A percentile compares a stretch with the other conserved stretches of the same genome.
Evolutionary conservation across 2,888 invertebrate genomes (phyloP).

Genomic region (Drosophila putrida): DNA sequence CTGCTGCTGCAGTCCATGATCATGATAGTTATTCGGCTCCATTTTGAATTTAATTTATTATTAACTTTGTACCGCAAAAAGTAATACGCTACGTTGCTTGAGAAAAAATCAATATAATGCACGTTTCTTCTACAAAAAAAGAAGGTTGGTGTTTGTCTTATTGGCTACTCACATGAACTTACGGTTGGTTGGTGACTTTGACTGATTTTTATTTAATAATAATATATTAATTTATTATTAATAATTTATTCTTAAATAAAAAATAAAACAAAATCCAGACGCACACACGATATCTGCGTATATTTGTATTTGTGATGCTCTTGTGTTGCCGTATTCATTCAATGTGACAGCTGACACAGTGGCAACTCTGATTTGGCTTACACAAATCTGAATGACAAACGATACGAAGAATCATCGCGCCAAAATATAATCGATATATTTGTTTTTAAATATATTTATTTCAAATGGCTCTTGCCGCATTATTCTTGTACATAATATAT

Average conservation of each 20-base stretch:
- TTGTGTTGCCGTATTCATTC: constrained; percentile 48
- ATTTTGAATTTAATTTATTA: constrained; percentile 48
- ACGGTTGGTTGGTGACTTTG: constrained; percentile 75
- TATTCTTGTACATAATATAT: constrained; percentile 63
- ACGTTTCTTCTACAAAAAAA: not conserved
- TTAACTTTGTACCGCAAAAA: constrained; percentile 52
- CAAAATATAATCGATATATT: not conserved
- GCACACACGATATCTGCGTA: constrained; percentile 62
- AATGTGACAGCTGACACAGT: constrained; percentile 37
- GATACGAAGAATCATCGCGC: constrained; percentile 14
- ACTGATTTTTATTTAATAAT: constrained; percentile 84
- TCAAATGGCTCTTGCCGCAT: constrained; percentile 40
- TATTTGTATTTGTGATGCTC: constrained; percentile 41
- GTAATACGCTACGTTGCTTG: constrained; percentile 32
- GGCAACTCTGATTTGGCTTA: constrained; percentile 37
- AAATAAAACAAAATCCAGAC: constrained; percentile 83
- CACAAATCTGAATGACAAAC: constrained; percentile 18
- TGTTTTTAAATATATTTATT: constrained; percentile 8
- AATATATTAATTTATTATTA: constrained; percentile 79
- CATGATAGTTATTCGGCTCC: constrained; percentile 60
- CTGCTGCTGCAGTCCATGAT: constrained; percentile 38
- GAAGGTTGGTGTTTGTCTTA: not conserved
- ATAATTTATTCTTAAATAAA: constrained; percentile 84
- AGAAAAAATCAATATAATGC: constrained; percentile 57
- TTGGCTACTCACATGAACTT: constrained; percentile 34